Evolutionary conservation across 2,888 invertebrate species (phyloP).

Genomic region (Brachypalpus laphriformis): DNA sequence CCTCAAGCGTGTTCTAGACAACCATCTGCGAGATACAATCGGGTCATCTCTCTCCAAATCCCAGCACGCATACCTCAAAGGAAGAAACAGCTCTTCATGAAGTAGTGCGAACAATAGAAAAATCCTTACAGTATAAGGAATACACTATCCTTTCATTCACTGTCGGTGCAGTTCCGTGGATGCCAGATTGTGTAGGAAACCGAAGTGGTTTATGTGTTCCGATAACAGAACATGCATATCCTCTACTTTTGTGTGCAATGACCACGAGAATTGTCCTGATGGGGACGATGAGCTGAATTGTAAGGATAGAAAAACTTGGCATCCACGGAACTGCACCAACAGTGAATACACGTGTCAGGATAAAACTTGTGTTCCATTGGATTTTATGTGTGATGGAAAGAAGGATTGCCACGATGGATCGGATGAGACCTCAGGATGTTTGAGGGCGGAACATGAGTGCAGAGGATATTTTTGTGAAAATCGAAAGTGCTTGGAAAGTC

Average conservation of each 20-base stretch:
- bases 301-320: constrained; percentile 23
- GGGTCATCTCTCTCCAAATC: too few species aligned
- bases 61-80: too few species aligned
- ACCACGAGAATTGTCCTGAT: constrained; percentile 86
- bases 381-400: constrained; percentile 88
- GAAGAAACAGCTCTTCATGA: too few species aligned
- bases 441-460: constrained; percentile 83
- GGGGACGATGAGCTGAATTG: constrained; percentile 85
- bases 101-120: too few species aligned
- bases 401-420: constrained; percentile 89
- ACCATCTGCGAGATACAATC: too few species aligned
- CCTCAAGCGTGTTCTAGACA: too few species aligned
- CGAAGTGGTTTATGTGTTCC: constrained; percentile 81
- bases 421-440: constrained; percentile 85
- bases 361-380: constrained; percentile 86
- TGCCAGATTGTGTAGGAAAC: constrained; percentile 79
- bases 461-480: constrained; percentile 86
- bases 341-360: constrained; percentile 80
- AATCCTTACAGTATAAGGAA: too few species aligned
- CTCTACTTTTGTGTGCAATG: constrained; percentile 88
- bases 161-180: too few species aligned
- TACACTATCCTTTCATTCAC: too few species aligned
- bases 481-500: constrained; percentile 84
- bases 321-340: constrained; percentile 77
- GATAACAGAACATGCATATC: constrained; percentile 87